These are phyloP conservation scores for Sthenelais limicola DNA, from an alignment of 2,888 invertebrate species.

Conservation along the genomic window DNA sequence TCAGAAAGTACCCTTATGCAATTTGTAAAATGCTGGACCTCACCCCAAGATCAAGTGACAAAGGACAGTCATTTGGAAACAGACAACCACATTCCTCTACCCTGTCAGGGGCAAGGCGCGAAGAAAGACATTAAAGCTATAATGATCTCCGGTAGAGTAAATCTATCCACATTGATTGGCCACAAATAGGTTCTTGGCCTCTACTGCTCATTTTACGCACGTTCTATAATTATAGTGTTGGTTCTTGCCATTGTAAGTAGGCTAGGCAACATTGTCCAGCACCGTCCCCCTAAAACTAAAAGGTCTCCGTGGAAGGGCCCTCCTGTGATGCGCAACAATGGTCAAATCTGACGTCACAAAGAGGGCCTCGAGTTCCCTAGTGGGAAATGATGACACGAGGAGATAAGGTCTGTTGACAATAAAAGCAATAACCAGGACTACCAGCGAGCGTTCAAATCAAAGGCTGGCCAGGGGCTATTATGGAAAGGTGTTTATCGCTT, in stretches of 20 bases:
- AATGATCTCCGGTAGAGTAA: no score
- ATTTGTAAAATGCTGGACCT: no score
- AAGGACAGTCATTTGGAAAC: no score
- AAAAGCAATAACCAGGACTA: constrained; percentile 8
- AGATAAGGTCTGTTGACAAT: constrained; percentile 24
- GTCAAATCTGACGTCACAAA: constrained; percentile 10
- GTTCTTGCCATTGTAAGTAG: constrained; percentile 5
- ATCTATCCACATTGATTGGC: no score
- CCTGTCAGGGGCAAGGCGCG: no score
- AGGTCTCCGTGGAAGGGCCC: neutral
- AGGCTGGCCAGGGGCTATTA: neutral
- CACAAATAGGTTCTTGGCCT: no score
- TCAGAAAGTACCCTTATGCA: no score
- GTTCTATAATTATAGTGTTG: constrained; percentile 20
- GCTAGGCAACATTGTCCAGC: neutral
- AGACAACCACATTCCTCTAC: no score
- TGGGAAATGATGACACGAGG: constrained; percentile 28
- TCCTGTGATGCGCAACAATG: constrained; percentile 21
- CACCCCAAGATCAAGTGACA: no score
- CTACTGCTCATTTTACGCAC: constrained; percentile 18
- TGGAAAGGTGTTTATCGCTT: neutral
- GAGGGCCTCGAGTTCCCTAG: neutral
- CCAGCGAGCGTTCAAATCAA: neutral
- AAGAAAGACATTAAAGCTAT: no score
- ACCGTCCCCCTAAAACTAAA: neutral